A percentile compares a stretch with the other conserved stretches of the same genome.
phyloP scores from a whole-genome alignment of 2,888 invertebrate genomes.

The Mantis religiosa region DNA sequence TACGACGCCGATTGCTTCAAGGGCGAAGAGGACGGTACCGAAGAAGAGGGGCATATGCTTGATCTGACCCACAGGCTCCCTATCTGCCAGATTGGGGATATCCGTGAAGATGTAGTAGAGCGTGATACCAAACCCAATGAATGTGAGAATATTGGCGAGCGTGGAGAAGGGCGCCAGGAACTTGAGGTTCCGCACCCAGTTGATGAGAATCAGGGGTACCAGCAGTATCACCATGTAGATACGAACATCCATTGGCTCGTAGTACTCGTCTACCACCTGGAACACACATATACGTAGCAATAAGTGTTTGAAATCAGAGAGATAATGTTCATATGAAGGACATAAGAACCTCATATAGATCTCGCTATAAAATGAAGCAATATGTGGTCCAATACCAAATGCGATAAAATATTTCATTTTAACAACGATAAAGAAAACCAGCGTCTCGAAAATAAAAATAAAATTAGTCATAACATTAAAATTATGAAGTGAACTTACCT shows the following conservation, averaged over 20 bases:
- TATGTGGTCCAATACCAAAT: no score
- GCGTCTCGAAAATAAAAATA: background rate
- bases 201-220: constrained; percentile 63
- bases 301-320: no score
- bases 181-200: constrained; percentile 80
- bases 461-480: background rate
- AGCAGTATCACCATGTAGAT: constrained; percentile 39
- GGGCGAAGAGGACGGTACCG: constrained; percentile 91
- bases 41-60: constrained; percentile 85
- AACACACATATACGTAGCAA: background rate
- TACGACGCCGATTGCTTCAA: constrained; percentile 91
- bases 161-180: constrained; percentile 86
- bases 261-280: constrained; percentile 48
- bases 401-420: no score
- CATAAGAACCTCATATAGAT: no score
- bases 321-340: no score
- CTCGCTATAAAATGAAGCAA: no score
- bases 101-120: constrained; percentile 79
- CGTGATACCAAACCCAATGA: constrained; percentile 78
- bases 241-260: constrained; percentile 43
- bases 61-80: constrained; percentile 59
- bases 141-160: constrained; percentile 79
- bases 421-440: no score
- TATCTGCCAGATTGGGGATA: constrained; percentile 59
- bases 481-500: constrained; percentile 44